Conservation (phyloP, 2,797 vertebrate species). For the Galagoides demidoff region DNA sequence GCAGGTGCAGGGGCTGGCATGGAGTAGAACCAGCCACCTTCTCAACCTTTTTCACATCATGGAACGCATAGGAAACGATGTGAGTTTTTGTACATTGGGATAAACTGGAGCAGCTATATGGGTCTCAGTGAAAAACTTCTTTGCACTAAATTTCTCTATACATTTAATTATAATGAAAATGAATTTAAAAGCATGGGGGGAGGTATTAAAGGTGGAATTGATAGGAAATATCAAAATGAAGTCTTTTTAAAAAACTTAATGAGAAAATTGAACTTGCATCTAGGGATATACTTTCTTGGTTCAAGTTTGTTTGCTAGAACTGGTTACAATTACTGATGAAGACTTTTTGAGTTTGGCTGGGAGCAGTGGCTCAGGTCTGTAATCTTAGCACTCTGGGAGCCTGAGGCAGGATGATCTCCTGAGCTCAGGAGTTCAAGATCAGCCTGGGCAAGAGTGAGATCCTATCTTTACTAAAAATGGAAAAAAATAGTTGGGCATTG, state of each 20-base stretch:
- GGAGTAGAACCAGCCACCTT: not conserved
- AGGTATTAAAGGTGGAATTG: not conserved
- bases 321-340: not conserved
- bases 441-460: too few relatives aligned
- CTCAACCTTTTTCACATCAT: not conserved
- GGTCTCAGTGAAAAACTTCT: not conserved
- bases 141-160: not conserved
- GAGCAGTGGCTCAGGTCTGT: too few relatives aligned
- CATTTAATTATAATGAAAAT: not conserved
- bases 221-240: not conserved
- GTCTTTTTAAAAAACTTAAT: not conserved
- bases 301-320: not conserved
- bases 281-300: not conserved
- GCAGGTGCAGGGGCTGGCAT: not conserved
- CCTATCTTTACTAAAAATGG: too few relatives aligned
- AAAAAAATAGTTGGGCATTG: too few relatives aligned
- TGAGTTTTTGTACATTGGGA: not conserved
- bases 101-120: not conserved
- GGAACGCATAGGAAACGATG: not conserved
- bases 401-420: too few relatives aligned
- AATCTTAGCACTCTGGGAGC: too few relatives aligned
- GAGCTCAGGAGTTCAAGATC: too few relatives aligned
- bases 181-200: not conserved
- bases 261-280: not conserved
- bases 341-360: not conserved